Percentiles rank a stretch among this genome's conserved stretches.
Conservation (phyloP, 2,888 invertebrate species). For the Lamproptera curius region DNA sequence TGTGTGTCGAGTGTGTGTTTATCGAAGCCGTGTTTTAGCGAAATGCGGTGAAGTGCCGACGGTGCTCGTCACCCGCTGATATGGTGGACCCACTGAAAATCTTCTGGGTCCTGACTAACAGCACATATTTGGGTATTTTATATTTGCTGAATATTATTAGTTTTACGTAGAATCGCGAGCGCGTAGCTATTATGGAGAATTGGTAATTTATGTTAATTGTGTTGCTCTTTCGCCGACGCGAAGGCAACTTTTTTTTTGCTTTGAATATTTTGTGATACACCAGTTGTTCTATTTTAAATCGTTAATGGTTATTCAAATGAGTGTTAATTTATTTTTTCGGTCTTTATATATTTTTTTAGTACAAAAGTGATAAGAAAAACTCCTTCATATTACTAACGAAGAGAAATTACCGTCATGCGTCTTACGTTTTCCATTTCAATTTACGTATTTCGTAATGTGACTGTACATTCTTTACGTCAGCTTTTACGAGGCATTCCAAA, state of each 20-base stretch:
- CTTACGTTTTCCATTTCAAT: conserved; percentile 33
- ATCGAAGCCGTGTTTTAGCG: conserved; percentile 41
- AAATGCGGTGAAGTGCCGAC: conserved; percentile 68
- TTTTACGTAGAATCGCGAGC: background rate
- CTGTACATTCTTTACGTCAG: conserved; percentile 48
- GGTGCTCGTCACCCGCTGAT: conserved; percentile 65
- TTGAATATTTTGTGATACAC: no score
- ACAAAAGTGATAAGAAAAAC: no score
- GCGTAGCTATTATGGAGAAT: conserved; percentile 14
- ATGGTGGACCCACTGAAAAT: conserved; percentile 91
- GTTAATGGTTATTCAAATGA: no score
- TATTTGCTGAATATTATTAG: background rate
- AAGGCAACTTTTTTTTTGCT: no score
- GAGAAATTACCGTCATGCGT: conserved; percentile 3
- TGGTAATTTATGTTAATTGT: conserved; percentile 17
- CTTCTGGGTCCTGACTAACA: conserved; percentile 91
- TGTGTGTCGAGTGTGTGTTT: conserved; percentile 25
- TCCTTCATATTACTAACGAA: no score
- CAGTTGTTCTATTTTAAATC: no score
- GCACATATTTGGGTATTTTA: conserved; percentile 85
- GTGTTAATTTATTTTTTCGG: background rate
- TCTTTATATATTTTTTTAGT: background rate
- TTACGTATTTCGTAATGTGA: conserved; percentile 31
- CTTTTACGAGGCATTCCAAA: conserved; percentile 48
- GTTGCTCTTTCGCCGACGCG: conserved; percentile 6